Conservation (phyloP, 2,113 vertebrate species). For the Cephalopterus ornatus region DNA sequence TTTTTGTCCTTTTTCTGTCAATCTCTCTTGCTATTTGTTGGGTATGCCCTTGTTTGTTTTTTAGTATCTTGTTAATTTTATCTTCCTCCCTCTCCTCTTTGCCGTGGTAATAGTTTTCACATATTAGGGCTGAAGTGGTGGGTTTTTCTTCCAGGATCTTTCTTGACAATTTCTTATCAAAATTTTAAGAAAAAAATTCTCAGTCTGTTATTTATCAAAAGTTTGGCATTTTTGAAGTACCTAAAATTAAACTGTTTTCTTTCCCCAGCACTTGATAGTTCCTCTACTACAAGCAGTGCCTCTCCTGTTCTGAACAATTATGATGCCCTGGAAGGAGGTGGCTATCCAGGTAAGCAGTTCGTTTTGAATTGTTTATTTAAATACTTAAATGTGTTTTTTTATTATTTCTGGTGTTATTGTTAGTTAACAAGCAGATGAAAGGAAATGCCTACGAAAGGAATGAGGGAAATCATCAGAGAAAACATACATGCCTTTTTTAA, state of each 20-base stretch:
- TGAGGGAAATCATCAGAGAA: neutral
- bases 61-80: neutral
- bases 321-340: constrained; percentile 90
- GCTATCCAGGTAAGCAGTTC: constrained; percentile 81
- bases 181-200: neutral
- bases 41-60: neutral
- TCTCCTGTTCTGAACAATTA: constrained; percentile 91
- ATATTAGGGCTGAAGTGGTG: neutral
- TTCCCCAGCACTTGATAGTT: constrained; percentile 86
- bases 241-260: neutral
- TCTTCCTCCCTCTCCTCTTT: neutral
- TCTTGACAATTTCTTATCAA: neutral
- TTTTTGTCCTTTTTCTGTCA: neutral
- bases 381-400: neutral
- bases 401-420: neutral
- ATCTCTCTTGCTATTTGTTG: neutral
- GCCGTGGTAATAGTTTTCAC: neutral
- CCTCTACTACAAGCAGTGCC: constrained; percentile 91
- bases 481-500: neutral
- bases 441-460: neutral
- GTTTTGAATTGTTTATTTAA: neutral
- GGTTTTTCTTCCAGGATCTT: neutral
- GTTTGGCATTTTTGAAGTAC: neutral
- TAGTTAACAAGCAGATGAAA: neutral
- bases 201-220: neutral